Evolutionary conservation across 2,113 vertebrate genomes (phyloP).

Genomic region (Diphyllodes magnificus): DNA sequence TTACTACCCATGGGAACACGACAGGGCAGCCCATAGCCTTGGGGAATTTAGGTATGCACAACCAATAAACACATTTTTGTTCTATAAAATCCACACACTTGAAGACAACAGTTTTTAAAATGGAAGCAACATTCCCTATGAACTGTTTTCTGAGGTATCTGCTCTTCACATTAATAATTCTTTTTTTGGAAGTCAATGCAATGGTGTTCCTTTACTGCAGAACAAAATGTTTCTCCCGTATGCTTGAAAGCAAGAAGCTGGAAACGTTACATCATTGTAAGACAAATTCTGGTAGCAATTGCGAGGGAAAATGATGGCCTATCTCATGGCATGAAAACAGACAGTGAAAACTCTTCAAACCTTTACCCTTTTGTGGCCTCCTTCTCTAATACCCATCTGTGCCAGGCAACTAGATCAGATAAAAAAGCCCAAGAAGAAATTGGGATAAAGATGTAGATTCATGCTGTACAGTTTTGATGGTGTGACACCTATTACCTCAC

Average conservation of each 20-base stretch:
- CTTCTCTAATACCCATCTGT: background rate
- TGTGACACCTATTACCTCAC: background rate
- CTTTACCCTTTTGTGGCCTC: background rate
- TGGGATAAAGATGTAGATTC: background rate
- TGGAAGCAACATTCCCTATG: background rate
- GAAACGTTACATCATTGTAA: background rate
- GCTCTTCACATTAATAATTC: background rate
- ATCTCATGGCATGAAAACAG: background rate
- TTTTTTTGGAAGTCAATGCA: background rate
- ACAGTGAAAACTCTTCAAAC: background rate
- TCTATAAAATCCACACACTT: background rate
- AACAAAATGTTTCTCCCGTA: background rate
- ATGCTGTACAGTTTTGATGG: background rate
- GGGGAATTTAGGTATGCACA: background rate
- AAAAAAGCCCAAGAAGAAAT: background rate
- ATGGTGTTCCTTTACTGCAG: background rate
- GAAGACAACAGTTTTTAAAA: background rate
- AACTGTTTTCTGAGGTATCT: background rate
- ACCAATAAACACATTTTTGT: background rate
- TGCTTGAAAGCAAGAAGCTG: background rate
- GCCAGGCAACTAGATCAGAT: background rate
- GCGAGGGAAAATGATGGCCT: background rate
- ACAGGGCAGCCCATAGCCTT: background rate
- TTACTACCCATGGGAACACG: background rate
- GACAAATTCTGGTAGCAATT: background rate